A percentile compares a stretch with the other conserved stretches of the same genome.
Evolutionary conservation across 2,113 vertebrate genomes (phyloP).

Genomic region (Pelecanus crispus): DNA sequence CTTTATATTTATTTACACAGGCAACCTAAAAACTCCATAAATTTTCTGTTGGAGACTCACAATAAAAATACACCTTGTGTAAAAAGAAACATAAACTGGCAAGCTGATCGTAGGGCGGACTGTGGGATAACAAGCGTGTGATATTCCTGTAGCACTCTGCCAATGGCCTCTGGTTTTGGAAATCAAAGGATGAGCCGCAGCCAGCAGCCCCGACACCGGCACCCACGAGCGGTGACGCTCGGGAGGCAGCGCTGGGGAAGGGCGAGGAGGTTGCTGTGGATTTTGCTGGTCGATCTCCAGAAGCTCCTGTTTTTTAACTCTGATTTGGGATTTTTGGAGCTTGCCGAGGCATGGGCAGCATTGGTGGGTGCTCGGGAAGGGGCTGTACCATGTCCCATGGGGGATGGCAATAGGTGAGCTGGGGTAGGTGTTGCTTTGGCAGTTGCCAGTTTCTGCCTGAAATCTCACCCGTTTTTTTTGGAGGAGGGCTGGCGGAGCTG

Average conservation of each 20-base stretch:
- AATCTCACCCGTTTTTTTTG: neutral
- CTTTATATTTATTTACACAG: neutral
- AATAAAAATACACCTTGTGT: neutral
- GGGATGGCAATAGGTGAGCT: neutral
- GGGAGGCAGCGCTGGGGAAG: neutral
- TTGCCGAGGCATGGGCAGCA: rapidly evolving
- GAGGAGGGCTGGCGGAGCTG: neutral
- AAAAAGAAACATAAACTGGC: neutral
- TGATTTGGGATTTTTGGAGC: neutral
- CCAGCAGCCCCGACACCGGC: rapidly evolving
- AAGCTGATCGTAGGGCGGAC: rapidly evolving
- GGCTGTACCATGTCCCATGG: rapidly evolving
- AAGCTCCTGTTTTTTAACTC: rapidly evolving
- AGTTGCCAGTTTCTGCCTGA: neutral
- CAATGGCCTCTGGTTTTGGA: neutral
- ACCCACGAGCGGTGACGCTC: rapidly evolving
- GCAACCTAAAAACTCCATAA: neutral
- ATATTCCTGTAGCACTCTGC: neutral
- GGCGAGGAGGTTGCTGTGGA: neutral
- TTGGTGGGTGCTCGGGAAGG: neutral
- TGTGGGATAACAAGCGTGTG: neutral
- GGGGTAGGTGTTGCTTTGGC: neutral
- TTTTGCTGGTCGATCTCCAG: neutral
- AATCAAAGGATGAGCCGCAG: neutral
- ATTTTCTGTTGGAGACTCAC: neutral